Percentiles rank a stretch among this genome's conserved stretches.
These are phyloP conservation scores for Vannuccia rotundouncinata DNA, from an alignment of 2,888 invertebrate genomes.

Conservation along the genomic window DNA sequence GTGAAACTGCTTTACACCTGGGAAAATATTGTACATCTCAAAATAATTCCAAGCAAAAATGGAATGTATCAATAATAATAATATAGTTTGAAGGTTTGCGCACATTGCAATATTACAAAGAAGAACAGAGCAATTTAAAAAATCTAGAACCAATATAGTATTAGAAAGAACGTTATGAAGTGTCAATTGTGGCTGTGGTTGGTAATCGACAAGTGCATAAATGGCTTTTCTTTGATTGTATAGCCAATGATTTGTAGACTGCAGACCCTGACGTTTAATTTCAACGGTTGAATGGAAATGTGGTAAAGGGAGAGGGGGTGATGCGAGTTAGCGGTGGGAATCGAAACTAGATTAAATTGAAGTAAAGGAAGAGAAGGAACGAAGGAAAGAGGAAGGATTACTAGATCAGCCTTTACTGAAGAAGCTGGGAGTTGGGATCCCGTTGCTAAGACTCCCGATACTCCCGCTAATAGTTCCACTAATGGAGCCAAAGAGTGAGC, in stretches of 20 bases:
- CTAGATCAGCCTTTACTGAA: background rate
- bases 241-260: background rate
- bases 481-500: constrained; percentile 6
- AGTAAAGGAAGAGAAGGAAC: background rate
- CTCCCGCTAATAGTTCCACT: constrained; percentile 28
- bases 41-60: background rate
- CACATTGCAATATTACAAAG: too few relatives aligned
- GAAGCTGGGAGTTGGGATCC: background rate
- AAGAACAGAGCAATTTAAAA: too few relatives aligned
- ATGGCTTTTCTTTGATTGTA: too few relatives aligned
- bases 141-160: too few relatives aligned
- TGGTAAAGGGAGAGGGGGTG: background rate
- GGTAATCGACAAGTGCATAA: too few relatives aligned
- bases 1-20: background rate
- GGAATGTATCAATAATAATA: too few relatives aligned
- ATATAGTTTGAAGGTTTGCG: too few relatives aligned
- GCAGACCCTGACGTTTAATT: background rate
- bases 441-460: constrained; percentile 20
- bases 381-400: background rate
- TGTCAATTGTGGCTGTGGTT: too few relatives aligned
- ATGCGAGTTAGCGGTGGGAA: background rate
- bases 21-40: background rate
- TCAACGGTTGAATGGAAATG: background rate
- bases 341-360: background rate
- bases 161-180: too few relatives aligned